Base-by-base conservation (phyloP, 2,888 invertebrate genomes). In the Ophioninae sp. region DNA sequence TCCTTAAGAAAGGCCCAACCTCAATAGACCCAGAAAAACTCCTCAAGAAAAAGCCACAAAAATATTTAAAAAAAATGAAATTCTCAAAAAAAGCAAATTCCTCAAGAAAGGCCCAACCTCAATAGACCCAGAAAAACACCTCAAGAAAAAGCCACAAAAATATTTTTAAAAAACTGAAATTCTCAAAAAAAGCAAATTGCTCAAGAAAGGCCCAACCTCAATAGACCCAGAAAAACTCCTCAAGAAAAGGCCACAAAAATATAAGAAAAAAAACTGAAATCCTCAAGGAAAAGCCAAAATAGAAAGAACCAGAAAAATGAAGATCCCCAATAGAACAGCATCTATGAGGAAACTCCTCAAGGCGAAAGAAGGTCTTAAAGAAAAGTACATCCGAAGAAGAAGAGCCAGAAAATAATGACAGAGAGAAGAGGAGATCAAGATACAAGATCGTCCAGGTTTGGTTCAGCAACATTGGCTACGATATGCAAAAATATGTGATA, bases 401-500 rank as follows among this genome's bases (percentile, higher is more conserved):
- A 74, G 61, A 63, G 79, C 65, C 51, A 80, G 81, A 75, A n/a
- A 67, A 39, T 20, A 51, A 51, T 51, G 51, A 51, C 51, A 51
- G 13, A 41, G 51, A 51, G 51, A 51, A 17, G 81, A n/a, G 20
- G 67, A 63, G 71, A 65, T 9, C 67, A 78, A 74, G 81, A 77
- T 68, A 71, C 79, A 75, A 44, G 58, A 74, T 37, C 72, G 41
- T 20, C 30, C 13, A 64, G 79, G 74, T 65, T 79, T 73, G 79
- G 76, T 79, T 79, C 72, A 39, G 79, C 68, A 73, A 77, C 81
- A 82, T 73, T 69, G 81, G 81, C 88, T 30, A 90, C 88, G 90
- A 90, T 90, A 90, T 90, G 90, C 90, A 90, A 90, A 90, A 90
- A 90, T 90, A 90, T 90, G 89, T 89, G 90, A 90, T 90, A 90